Conservation (phyloP, 2,888 invertebrate genomes). For the Cerastoderma edule region DNA sequence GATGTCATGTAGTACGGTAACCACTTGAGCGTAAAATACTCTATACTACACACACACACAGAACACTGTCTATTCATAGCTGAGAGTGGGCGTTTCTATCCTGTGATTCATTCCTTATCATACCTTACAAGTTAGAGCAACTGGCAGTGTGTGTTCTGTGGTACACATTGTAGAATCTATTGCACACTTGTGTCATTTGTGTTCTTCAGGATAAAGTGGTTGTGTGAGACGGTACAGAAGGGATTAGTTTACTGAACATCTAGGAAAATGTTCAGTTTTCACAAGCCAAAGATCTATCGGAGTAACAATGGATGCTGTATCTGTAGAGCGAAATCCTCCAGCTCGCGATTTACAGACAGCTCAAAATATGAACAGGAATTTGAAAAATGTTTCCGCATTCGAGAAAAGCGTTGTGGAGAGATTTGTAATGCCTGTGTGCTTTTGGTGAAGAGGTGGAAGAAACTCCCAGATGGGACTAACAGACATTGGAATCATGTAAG, state of each 20-base stretch:
- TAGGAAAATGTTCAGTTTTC: conserved; percentile 91
- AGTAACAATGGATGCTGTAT: conserved; percentile 92
- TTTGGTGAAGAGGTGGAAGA: conserved; percentile 90
- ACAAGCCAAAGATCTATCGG: conserved; percentile 92
- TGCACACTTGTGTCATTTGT: conserved; percentile 19
- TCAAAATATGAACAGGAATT: conserved; percentile 93
- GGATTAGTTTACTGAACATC: conserved; percentile 10
- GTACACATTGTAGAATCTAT: conserved; percentile 13
- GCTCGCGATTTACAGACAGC: conserved; percentile 93
- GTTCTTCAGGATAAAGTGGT: conserved; percentile 24
- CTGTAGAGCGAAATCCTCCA: conserved; percentile 92
- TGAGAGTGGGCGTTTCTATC: conserved; percentile 52
- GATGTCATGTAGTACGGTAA: conserved; percentile 53
- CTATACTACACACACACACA: conserved; percentile 12
- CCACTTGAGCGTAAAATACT: conserved; percentile 47
- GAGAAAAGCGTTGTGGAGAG: conserved; percentile 90
- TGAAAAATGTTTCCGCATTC: conserved; percentile 89
- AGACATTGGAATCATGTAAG: conserved; percentile 82
- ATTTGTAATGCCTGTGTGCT: conserved; percentile 95
- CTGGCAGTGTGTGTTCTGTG: background rate
- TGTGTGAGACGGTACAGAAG: background rate
- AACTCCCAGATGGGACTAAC: conserved; percentile 77
- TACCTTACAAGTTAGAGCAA: conserved; percentile 14
- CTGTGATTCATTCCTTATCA: conserved; percentile 9
- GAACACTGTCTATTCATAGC: conserved; percentile 36